Evolutionary conservation across 2,888 invertebrate genomes (phyloP).

Genomic region (Platycheirus albimanus): DNA sequence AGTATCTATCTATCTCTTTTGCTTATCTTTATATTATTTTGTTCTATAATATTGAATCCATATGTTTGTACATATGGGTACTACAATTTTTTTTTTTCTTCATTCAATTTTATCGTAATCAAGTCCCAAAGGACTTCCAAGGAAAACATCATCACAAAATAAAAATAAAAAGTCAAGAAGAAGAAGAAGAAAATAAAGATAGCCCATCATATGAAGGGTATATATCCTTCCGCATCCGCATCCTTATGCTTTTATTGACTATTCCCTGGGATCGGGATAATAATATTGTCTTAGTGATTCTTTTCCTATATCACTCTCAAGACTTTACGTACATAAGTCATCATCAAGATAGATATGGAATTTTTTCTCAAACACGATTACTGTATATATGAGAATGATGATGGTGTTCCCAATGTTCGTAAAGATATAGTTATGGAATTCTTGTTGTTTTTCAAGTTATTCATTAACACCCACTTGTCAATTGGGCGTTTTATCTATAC

Average conservation of each 20-base stretch:
- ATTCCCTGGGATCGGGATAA: slow-evolving; percentile 27
- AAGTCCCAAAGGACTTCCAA: slow-evolving; percentile 63
- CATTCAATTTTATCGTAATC: slow-evolving; percentile 48
- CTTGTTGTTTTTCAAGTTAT: slow-evolving; percentile 56
- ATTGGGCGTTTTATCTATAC: slow-evolving; percentile 64
- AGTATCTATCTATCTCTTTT: slow-evolving; percentile 27
- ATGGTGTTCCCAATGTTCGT: too few species aligned
- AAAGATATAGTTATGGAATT: slow-evolving; percentile 37
- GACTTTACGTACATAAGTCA: too few species aligned
- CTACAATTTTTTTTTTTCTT: neutral
- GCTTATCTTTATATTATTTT: too few species aligned
- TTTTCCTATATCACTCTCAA: slow-evolving; percentile 4
- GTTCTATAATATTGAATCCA: slow-evolving; percentile 56
- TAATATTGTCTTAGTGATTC: slow-evolving; percentile 42
- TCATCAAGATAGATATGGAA: slow-evolving; percentile 26
- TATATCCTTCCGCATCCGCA: slow-evolving; percentile 24
- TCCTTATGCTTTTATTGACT: slow-evolving; percentile 44
- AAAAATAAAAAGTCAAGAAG: slow-evolving; percentile 1
- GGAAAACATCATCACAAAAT: slow-evolving; percentile 8
- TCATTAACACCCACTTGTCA: slow-evolving; percentile 70
- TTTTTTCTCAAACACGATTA: slow-evolving; percentile 14
- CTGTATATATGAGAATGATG: neutral
- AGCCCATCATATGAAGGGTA: slow-evolving; percentile 9
- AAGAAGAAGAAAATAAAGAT: neutral
- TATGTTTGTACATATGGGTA: slow-evolving; percentile 41